phyloP scores from a whole-genome alignment of 1,140 invertebrate species.

The Hormaphis cornu region DNA sequence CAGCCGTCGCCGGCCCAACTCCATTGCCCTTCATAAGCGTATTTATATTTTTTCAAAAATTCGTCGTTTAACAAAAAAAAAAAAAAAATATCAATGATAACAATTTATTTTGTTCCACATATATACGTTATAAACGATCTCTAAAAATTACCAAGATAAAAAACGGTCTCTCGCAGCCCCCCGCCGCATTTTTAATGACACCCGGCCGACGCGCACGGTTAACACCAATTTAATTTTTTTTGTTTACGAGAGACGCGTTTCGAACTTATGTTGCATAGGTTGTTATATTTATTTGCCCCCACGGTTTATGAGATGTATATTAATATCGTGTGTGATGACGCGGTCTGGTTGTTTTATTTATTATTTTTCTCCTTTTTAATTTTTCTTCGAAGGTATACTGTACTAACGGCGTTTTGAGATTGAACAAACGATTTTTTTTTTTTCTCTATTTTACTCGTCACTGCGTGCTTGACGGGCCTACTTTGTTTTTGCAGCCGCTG shows the following conservation, averaged over 20 bases:
- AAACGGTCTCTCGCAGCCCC: conserved; percentile 1
- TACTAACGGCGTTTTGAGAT: background rate
- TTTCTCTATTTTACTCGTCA: background rate
- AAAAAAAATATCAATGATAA: conserved; percentile 1
- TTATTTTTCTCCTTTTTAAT: no score
- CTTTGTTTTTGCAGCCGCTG: background rate
- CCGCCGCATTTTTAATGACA: background rate
- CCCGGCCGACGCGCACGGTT: background rate
- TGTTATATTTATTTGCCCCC: background rate
- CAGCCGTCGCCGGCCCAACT: conserved; percentile 8
- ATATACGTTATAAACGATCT: conserved; percentile 1
- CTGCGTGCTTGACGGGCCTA: background rate
- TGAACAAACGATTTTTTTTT: no score
- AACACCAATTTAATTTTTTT: conserved; percentile 8
- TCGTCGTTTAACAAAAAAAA: conserved; percentile 1
- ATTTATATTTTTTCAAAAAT: background rate
- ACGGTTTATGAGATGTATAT: no score
- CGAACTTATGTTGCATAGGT: no score
- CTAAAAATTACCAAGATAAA: background rate
- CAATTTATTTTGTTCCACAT: background rate
- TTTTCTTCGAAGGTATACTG: background rate
- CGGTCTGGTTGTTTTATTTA: background rate
- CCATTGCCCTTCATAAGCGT: conserved; percentile 28
- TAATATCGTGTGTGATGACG: no score
- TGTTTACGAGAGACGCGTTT: no score